Base-by-base conservation (phyloP, 2,888 invertebrate genomes). In the Heliconius ismenius region DNA sequence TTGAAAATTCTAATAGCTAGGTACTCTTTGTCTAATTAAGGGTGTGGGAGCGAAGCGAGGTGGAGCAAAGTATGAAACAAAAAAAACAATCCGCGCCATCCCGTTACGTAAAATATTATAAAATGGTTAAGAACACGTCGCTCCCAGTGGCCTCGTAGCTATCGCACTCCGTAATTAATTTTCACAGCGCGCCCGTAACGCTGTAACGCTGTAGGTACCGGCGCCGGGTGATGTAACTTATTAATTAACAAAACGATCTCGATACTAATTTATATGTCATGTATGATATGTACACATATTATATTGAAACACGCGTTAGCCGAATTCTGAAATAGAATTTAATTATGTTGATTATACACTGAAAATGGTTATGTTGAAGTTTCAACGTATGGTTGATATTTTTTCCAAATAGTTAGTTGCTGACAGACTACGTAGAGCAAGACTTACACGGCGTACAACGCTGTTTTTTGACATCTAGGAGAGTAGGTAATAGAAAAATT, bases 241-340 rank as follows among this genome's bases (percentile, higher is more conserved):
- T 78, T 79, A 79, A 79, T 79, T 78, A 79, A 74, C 64, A 74
- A 74, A 79, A 78, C 73, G 54, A 70, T 54, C 72, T 24, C 58
- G 54, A 54, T 73, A 73, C 39, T 62, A 62, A 39, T 15, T 39
- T 67, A 69, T 73, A 13, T 68, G 21, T 73, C 21, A 4, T 32
- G 2, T 64, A 21, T 63, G 43, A 49, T 18, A 49, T n/a, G n/a
- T 49, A 49, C 11, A 49, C 6, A 49, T 49, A 49, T 32, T 49
- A 18, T 73, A 64, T 70, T 54, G 39, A 65, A 60, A 70, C 60
- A 60, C 28, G 39, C 39, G 60, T 65, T 32, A 21, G 43, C 49
- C 49, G 39, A 60, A 73, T 43, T 68, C 67, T 54, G 36, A 32
- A 39, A 73, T 62, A 73, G 43, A 73, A 62, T 58, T 18, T 21